Evolutionary conservation across 2,888 invertebrate species (phyloP).

Genomic region (Beris morrisii): DNA sequence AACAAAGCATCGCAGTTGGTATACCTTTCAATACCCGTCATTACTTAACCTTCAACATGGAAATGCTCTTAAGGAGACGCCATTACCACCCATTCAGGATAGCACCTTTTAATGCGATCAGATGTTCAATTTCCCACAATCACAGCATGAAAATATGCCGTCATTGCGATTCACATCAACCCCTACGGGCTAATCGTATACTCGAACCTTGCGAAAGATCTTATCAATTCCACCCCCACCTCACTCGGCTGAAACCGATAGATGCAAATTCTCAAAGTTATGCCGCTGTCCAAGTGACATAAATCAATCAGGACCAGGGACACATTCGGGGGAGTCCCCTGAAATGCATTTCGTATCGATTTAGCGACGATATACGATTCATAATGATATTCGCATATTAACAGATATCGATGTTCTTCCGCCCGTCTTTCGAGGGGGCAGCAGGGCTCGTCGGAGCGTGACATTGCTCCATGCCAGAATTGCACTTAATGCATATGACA

Average conservation of each 20-base stretch:
- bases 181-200: conserved; percentile 14
- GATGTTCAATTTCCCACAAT: conserved; percentile 31
- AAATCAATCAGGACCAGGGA: conserved; percentile 26
- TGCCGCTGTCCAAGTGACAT: conserved; percentile 25
- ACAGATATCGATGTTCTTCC: conserved; percentile 19
- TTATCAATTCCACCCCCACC: neutral
- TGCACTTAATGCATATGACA: neutral
- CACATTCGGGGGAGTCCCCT: neutral
- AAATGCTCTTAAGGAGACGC: conserved; percentile 30
- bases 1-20: conserved; percentile 4
- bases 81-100: conserved; percentile 25
- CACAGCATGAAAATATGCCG: conserved; percentile 31
- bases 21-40: conserved; percentile 15
- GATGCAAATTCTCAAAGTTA: no score
- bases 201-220: neutral
- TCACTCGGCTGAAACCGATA: no score
- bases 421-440: conserved; percentile 2
- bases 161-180: conserved; percentile 25
- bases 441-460: neutral
- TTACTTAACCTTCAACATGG: conserved; percentile 31
- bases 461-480: no score
- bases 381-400: conserved; percentile 34
- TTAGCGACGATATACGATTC: conserved; percentile 26
- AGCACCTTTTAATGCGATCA: conserved; percentile 29
- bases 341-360: conserved; percentile 22